These are phyloP conservation scores for Cinclus cinclus DNA, from an alignment of 2,113 vertebrate species.

Conservation along the genomic window DNA sequence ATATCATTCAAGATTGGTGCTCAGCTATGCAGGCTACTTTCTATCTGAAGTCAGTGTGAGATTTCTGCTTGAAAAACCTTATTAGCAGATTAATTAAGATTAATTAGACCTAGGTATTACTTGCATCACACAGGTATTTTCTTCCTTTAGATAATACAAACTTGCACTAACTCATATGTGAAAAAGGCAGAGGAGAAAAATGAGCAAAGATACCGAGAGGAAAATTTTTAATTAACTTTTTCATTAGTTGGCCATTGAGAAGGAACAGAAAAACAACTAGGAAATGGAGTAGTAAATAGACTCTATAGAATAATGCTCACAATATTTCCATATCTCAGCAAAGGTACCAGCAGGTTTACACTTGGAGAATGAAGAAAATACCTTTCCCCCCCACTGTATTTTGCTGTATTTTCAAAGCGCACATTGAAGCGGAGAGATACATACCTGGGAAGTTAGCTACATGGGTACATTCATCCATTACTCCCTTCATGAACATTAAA, in stretches of 20 bases:
- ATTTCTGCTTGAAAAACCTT: neutral
- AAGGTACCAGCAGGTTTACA: neutral
- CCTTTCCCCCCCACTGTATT: neutral
- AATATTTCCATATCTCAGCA: neutral
- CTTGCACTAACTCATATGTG: neutral
- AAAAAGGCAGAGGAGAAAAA: neutral
- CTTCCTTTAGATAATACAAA: neutral
- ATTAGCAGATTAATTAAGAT: neutral
- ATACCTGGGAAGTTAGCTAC: constrained; percentile 97
- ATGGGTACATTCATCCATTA: constrained; percentile 99
- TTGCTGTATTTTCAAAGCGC: neutral
- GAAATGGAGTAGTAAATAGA: neutral
- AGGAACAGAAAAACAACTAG: neutral
- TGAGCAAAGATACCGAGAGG: neutral
- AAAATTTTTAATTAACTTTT: neutral
- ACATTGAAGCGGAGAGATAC: neutral
- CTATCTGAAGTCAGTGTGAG: neutral
- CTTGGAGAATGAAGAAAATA: neutral
- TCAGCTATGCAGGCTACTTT: neutral
- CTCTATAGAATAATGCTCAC: neutral
- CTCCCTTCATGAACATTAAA: constrained; percentile 95
- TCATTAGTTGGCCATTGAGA: neutral
- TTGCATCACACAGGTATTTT: neutral
- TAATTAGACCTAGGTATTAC: neutral
- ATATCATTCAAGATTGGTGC: neutral